A percentile compares a stretch with the other conserved stretches of the same genome.
Conservation (phyloP, 2,797 vertebrate genomes). For the Myotis planiceps region DNA sequence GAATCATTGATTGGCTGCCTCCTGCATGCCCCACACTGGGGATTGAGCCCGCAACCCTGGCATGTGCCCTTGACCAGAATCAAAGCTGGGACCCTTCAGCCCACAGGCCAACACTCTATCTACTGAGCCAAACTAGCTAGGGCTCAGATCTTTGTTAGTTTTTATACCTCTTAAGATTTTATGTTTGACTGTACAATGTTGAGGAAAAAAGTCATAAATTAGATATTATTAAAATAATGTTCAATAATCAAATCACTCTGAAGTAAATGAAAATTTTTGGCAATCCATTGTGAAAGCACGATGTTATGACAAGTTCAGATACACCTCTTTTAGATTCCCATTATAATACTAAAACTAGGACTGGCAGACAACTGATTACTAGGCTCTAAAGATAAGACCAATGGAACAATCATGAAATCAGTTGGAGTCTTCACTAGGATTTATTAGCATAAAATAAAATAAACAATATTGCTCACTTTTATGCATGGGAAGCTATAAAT, state of each 20-base stretch:
- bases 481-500: neutral
- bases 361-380: neutral
- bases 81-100: no score
- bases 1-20: no score
- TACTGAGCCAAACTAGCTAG: no score
- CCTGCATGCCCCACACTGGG: no score
- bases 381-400: neutral
- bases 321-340: neutral
- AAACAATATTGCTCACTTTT: neutral
- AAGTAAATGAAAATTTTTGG: neutral
- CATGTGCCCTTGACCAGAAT: no score
- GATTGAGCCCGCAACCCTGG: no score
- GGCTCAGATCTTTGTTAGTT: neutral
- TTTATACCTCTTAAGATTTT: neutral
- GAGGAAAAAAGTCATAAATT: neutral
- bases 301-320: neutral
- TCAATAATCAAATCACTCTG: neutral
- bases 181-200: neutral
- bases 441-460: constrained; percentile 9
- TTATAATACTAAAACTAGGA: neutral
- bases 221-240: neutral
- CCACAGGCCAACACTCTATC: no score
- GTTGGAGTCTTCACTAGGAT: neutral
- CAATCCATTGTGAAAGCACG: neutral
- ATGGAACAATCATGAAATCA: neutral